phyloP scores from a whole-genome alignment of 30 jellyfish, hydroid and myxozoan genomes.

The Pelagia noctiluca region DNA sequence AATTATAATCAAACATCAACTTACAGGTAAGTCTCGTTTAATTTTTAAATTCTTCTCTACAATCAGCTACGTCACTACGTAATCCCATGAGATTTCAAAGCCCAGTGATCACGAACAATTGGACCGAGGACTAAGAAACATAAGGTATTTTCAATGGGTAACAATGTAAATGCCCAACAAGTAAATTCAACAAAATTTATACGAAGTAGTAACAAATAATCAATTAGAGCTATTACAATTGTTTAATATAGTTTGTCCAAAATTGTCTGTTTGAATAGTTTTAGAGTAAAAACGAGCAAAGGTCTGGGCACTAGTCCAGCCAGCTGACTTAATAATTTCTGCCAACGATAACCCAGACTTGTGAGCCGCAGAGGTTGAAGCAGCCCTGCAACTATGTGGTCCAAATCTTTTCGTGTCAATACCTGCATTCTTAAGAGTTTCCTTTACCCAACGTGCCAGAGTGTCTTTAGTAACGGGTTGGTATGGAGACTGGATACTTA shows the following conservation, averaged over 20 bases:
- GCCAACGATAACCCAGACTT: background rate
- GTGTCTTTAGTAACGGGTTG: conserved; percentile 25
- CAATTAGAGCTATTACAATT: background rate
- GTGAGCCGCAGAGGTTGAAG: conserved; percentile 29
- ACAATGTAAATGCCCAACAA: background rate
- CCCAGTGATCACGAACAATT: conserved; percentile 2
- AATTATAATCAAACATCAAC: too few relatives aligned
- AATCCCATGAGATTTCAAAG: too few relatives aligned
- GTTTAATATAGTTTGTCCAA: background rate
- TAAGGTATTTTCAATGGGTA: background rate
- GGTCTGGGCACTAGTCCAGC: conserved; percentile 13
- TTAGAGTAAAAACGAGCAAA: conserved; percentile 9
- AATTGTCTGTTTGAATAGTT: background rate
- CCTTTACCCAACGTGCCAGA: conserved; percentile 20
- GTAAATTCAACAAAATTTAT: background rate
- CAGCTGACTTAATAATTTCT: conserved; percentile 3
- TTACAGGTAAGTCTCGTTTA: background rate
- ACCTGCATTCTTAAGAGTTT: conserved; percentile 1
- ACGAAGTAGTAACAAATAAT: background rate
- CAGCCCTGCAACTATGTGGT: conserved; percentile 22
- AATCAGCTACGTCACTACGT: background rate
- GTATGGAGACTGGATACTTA: conserved; percentile 14
- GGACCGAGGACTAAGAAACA: conserved; percentile 3
- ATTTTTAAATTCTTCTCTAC: background rate
- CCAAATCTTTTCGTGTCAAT: conserved; percentile 3